Evolutionary conservation across 2,888 invertebrate species (phyloP).

Genomic region (Diloba caeruleocephala): DNA sequence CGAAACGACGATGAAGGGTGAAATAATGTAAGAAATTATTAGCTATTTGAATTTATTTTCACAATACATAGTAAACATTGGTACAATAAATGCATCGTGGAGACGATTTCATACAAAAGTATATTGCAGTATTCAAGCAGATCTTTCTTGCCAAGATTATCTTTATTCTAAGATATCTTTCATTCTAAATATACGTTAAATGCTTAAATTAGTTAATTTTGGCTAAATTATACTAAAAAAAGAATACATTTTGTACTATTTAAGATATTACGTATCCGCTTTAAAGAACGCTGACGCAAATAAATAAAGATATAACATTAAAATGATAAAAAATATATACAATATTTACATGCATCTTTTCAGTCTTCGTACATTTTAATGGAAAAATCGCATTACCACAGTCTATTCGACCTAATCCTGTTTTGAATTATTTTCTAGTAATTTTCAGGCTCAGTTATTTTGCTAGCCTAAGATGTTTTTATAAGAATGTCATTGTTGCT

Average conservation of each 20-base stretch:
- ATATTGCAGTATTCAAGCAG: constrained; percentile 54
- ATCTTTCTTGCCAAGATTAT: constrained; percentile 40
- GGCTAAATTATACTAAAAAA: constrained; percentile 47
- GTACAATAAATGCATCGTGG: constrained; percentile 79
- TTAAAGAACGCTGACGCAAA: constrained; percentile 47
- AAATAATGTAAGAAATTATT: constrained; percentile 13
- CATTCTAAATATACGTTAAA: constrained; percentile 43
- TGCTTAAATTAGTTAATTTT: constrained; percentile 52
- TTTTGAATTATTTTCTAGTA: too few species aligned
- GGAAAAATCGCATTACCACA: constrained; percentile 41
- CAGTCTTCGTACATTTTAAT: constrained; percentile 55
- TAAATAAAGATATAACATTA: constrained; percentile 52
- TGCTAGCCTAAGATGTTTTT: too few species aligned
- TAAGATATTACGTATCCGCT: constrained; percentile 59
- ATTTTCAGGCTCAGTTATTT: too few species aligned
- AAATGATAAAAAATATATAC: constrained; percentile 49
- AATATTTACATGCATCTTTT: constrained; percentile 57
- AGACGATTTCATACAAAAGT: constrained; percentile 74
- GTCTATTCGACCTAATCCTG: too few species aligned
- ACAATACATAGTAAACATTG: constrained; percentile 64
- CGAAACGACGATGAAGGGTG: too few species aligned
- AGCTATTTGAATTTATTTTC: constrained; percentile 50
- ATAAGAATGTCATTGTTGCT: too few species aligned
- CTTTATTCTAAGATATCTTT: constrained; percentile 49
- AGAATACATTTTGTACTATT: constrained; percentile 74